These are phyloP conservation scores for Rhegmatorhina hoffmannsi DNA, from an alignment of 2,113 vertebrate genomes.

Conservation along the genomic window DNA sequence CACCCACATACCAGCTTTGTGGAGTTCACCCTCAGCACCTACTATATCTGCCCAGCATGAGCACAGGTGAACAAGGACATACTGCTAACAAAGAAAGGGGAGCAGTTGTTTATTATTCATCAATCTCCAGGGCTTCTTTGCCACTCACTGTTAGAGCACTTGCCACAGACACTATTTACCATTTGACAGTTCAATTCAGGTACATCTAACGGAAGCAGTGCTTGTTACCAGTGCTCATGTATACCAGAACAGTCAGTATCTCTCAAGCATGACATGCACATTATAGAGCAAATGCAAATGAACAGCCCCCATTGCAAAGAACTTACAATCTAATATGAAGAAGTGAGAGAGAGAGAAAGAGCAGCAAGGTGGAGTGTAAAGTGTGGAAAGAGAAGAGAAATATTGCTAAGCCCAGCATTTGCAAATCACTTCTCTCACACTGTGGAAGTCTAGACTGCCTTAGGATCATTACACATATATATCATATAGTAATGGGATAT, in stretches of 20 bases:
- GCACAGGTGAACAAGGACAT: neutral
- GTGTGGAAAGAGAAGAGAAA: neutral
- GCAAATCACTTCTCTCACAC: neutral
- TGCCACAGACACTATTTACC: slow-evolving; percentile 51
- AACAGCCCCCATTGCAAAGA: slow-evolving; percentile 8
- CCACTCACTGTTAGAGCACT: slow-evolving; percentile 38
- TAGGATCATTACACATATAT: neutral
- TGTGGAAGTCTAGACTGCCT: neutral
- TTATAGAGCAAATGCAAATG: slow-evolving; percentile 58
- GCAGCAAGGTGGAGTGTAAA: fast-evolving
- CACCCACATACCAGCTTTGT: neutral
- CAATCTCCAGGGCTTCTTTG: slow-evolving; percentile 51
- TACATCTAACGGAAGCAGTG: slow-evolving; percentile 3
- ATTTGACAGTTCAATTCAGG: slow-evolving; percentile 67
- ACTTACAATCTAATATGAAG: neutral
- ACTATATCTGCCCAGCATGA: neutral
- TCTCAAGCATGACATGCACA: slow-evolving; percentile 47
- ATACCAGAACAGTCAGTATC: slow-evolving; percentile 37
- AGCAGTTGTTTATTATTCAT: slow-evolving; percentile 51
- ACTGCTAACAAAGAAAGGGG: neutral
- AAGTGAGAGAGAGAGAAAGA: neutral
- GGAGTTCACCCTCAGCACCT: neutral
- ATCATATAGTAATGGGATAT: neutral
- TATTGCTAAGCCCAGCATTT: neutral
- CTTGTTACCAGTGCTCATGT: slow-evolving; percentile 22